phyloP scores from a whole-genome alignment of 1,140 invertebrate species.

The Drosophila bifasciata region DNA sequence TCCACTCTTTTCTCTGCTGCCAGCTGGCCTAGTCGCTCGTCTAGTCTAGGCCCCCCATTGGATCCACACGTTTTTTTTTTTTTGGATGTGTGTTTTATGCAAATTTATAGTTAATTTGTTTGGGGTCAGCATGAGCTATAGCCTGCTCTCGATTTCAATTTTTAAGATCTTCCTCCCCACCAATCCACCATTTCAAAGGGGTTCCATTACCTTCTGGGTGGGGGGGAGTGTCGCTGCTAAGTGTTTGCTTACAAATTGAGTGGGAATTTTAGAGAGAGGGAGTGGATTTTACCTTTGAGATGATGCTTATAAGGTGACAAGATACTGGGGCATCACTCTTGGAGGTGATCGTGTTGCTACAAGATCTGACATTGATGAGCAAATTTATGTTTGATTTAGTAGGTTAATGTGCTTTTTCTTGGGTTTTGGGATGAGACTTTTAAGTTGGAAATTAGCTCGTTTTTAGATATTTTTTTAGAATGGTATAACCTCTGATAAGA shows the following conservation, averaged over 20 bases:
- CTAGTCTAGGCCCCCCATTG: background rate
- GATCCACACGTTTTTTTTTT: no score
- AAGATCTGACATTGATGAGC: no score
- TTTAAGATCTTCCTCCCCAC: background rate
- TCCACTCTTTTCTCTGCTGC: background rate
- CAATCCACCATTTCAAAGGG: no score
- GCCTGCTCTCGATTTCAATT: constrained; percentile 14
- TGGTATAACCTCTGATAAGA: no score
- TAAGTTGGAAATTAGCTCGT: no score
- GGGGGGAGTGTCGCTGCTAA: background rate
- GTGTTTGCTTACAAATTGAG: constrained; percentile 1
- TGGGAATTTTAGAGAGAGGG: background rate
- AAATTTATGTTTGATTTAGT: no score
- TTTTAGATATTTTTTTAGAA: no score
- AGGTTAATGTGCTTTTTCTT: no score
- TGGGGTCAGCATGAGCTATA: constrained; percentile 23
- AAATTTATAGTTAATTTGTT: constrained; percentile 66
- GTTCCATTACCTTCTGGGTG: background rate
- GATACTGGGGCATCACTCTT: no score
- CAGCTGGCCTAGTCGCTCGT: constrained; percentile 1
- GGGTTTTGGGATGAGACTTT: no score
- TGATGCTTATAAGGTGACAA: no score
- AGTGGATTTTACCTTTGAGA: background rate
- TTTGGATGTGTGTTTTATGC: constrained; percentile 28
- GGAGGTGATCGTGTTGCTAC: no score